Percentiles rank a stretch among this genome's conserved stretches.
These are phyloP conservation scores for Corythoichthys intestinalis DNA, from an alignment of 2,113 vertebrate species.

Conservation along the genomic window DNA sequence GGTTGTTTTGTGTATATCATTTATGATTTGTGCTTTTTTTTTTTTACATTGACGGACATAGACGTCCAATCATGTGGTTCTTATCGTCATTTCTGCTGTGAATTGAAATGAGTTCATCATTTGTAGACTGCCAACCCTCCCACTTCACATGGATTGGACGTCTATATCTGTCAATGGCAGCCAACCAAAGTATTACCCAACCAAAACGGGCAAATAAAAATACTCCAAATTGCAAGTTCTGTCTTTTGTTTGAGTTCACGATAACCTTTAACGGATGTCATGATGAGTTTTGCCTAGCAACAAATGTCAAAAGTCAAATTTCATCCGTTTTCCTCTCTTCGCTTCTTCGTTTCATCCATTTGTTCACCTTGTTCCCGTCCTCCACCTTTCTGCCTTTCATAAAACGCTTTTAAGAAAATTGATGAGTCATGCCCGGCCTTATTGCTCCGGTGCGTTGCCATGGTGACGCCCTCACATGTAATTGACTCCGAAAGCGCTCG, in stretches of 20 bases:
- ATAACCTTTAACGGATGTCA: background rate
- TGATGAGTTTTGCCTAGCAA: background rate
- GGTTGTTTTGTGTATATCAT: background rate
- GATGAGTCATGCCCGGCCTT: conserved; percentile 66
- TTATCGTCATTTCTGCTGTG: too few species aligned
- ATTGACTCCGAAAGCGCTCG: conserved; percentile 43
- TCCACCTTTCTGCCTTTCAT: background rate
- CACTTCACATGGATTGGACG: too few species aligned
- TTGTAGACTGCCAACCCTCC: too few species aligned
- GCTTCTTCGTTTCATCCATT: background rate
- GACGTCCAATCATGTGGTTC: too few species aligned
- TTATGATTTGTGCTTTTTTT: background rate
- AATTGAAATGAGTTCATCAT: too few species aligned
- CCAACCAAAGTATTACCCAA: background rate
- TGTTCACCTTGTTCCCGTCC: background rate
- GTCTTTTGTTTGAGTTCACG: background rate
- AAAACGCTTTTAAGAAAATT: conserved; percentile 44
- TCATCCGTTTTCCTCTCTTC: background rate
- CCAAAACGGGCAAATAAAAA: background rate
- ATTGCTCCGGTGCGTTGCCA: conserved; percentile 59
- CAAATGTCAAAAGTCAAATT: background rate
- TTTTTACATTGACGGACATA: background rate
- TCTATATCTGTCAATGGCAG: background rate
- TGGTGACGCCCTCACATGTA: conserved; percentile 60
- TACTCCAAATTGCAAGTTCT: background rate